Percentiles rank a stretch among this genome's conserved stretches.
phyloP scores from a whole-genome alignment of 2,113 vertebrate species.

The Megaceryle torquata region DNA sequence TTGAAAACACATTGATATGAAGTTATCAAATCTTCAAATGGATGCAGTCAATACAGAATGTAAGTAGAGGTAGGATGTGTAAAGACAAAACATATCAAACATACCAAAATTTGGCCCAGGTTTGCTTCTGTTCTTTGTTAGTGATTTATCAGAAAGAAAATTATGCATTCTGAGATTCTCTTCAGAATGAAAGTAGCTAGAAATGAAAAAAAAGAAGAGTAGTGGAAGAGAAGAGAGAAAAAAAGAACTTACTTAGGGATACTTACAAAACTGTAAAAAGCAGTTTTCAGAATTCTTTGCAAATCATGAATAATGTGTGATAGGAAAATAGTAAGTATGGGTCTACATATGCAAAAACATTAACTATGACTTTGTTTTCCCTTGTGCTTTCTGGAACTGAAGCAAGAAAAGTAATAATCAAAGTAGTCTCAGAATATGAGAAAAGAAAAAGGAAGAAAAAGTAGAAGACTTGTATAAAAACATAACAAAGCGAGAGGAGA shows the following conservation, averaged over 20 bases:
- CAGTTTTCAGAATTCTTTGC: background rate
- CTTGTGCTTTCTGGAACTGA: background rate
- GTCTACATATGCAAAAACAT: background rate
- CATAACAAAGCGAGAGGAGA: background rate
- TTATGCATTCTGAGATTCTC: background rate
- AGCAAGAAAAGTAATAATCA: background rate
- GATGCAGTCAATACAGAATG: background rate
- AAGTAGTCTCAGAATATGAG: background rate
- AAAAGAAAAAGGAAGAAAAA: background rate
- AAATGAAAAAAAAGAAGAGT: background rate
- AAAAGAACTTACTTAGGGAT: background rate
- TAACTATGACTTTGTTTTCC: background rate
- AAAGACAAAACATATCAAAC: background rate
- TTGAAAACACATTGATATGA: background rate
- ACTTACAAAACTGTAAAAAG: background rate
- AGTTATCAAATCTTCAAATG: background rate
- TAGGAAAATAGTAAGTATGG: background rate
- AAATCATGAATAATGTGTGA: background rate
- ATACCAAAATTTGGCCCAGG: background rate
- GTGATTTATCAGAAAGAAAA: background rate
- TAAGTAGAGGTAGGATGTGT: background rate
- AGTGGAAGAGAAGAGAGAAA: background rate
- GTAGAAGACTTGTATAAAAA: background rate
- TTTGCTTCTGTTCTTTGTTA: background rate
- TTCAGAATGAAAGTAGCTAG: background rate